These are phyloP conservation scores for Pangasius sanitwongsei DNA, from an alignment of 2,797 vertebrate genomes.

Conservation along the genomic window DNA sequence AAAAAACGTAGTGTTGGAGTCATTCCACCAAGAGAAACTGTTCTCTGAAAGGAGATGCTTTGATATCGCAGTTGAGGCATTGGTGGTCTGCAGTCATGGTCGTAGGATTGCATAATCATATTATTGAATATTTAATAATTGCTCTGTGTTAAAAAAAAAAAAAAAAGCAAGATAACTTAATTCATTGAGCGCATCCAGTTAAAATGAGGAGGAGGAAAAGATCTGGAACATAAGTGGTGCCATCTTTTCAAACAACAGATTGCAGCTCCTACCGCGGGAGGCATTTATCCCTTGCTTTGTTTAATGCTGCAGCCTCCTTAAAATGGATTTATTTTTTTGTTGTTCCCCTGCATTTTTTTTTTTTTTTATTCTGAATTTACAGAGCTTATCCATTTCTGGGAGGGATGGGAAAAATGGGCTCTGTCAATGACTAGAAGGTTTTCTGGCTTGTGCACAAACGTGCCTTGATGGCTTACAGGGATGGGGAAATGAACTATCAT, in stretches of 20 bases:
- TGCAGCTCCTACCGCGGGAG: slow-evolving; percentile 44
- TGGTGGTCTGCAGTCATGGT: not conserved
- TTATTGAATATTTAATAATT: not conserved
- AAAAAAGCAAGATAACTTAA: not conserved
- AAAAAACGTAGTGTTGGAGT: slow-evolving; percentile 24
- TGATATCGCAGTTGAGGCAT: not conserved
- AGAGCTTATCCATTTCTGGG: slow-evolving; percentile 52
- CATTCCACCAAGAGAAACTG: not conserved
- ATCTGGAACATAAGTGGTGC: slow-evolving; percentile 55
- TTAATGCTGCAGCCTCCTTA: slow-evolving; percentile 55
- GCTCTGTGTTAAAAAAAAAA: not conserved
- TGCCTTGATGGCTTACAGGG: slow-evolving; percentile 58
- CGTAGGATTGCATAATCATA: not conserved
- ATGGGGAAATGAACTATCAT: slow-evolving; percentile 41
- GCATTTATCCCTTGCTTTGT: slow-evolving; percentile 59
- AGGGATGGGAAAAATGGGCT: slow-evolving; percentile 46
- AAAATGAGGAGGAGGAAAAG: slow-evolving; percentile 16
- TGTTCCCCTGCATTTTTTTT: slow-evolving; percentile 50
- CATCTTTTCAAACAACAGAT: slow-evolving; percentile 60
- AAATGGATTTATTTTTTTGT: slow-evolving; percentile 58
- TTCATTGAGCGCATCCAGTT: not conserved
- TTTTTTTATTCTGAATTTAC: slow-evolving; percentile 52
- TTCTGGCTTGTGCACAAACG: slow-evolving; percentile 50
- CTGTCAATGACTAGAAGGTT: slow-evolving; percentile 55
- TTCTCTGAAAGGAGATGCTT: not conserved